phyloP scores from a whole-genome alignment of 2,113 vertebrate species.

The Orthonyx spaldingii region DNA sequence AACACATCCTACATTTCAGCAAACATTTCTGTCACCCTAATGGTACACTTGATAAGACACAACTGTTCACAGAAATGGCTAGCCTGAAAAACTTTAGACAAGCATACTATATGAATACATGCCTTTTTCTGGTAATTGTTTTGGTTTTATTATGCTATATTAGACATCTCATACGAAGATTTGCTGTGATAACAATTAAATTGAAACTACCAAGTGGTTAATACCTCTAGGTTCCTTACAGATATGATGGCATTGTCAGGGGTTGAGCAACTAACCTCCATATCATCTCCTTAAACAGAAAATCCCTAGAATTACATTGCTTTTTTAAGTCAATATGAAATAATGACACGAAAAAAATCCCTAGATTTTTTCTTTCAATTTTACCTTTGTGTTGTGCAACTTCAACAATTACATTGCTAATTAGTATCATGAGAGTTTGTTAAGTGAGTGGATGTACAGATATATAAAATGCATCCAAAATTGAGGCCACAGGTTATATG shows the following conservation, averaged over 20 bases:
- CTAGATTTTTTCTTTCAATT: neutral
- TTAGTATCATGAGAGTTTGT: neutral
- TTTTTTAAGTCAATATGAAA: neutral
- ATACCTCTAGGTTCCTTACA: neutral
- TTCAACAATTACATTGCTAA: neutral
- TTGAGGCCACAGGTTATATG: neutral
- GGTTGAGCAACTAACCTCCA: neutral
- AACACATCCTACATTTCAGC: slow-evolving; percentile 5
- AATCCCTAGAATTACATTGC: neutral
- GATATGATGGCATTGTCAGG: neutral
- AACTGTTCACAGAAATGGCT: neutral
- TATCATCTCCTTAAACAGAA: neutral
- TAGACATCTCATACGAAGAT: neutral
- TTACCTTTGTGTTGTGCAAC: neutral
- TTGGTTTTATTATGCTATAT: neutral
- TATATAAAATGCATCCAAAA: neutral
- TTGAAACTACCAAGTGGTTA: neutral
- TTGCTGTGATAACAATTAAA: neutral
- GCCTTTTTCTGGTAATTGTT: neutral
- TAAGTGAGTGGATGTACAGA: neutral
- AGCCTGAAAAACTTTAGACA: neutral
- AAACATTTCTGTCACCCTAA: slow-evolving; percentile 8
- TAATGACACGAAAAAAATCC: neutral
- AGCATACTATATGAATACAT: neutral
- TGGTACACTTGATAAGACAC: neutral